Conservation (phyloP, 1,140 invertebrate genomes). For the Dendroctonus ponderosae region DNA sequence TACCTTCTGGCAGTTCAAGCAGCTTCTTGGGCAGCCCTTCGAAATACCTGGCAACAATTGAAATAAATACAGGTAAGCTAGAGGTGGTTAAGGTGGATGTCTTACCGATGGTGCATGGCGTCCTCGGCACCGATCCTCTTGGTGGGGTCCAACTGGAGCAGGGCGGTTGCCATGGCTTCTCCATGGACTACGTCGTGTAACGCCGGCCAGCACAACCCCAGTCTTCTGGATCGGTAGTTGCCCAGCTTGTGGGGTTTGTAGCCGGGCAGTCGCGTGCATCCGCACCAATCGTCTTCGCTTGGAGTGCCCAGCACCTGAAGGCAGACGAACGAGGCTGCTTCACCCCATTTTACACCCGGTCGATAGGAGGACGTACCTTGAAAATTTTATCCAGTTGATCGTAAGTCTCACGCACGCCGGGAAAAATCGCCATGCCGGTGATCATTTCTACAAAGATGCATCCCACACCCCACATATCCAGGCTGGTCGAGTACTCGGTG, state of each 20-base stretch:
- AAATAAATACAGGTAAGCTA: not conserved
- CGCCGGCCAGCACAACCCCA: constrained; percentile 84
- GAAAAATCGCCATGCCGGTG: constrained; percentile 92
- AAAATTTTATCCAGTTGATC: constrained; percentile 98
- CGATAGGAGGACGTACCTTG: constrained; percentile 59
- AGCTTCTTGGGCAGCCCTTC: constrained; percentile 82
- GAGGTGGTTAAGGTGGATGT: not conserved
- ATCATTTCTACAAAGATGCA: constrained; percentile 99
- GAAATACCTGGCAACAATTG: constrained; percentile 66
- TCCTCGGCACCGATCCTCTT: constrained; percentile 82
- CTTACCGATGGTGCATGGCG: constrained; percentile 75
- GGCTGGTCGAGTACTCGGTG: constrained; percentile 91
- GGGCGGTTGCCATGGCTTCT: constrained; percentile 79
- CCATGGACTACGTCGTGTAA: constrained; percentile 84
- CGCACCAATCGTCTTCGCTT: constrained; percentile 86
- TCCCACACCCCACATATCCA: constrained; percentile 98
- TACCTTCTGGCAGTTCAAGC: constrained; percentile 87
- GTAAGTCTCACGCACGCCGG: constrained; percentile 89
- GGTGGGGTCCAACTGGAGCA: constrained; percentile 86
- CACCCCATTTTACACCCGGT: constrained; percentile 17
- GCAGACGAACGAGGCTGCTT: not conserved
- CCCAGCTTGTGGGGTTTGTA: constrained; percentile 80
- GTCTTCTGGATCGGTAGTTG: constrained; percentile 72
- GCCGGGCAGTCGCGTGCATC: constrained; percentile 80
- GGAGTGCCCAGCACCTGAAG: constrained; percentile 83